Evolutionary conservation across 2,113 vertebrate species (phyloP), one percentile per base, ranked within the genome.

Genomic region (Arizona elegans): DNA sequence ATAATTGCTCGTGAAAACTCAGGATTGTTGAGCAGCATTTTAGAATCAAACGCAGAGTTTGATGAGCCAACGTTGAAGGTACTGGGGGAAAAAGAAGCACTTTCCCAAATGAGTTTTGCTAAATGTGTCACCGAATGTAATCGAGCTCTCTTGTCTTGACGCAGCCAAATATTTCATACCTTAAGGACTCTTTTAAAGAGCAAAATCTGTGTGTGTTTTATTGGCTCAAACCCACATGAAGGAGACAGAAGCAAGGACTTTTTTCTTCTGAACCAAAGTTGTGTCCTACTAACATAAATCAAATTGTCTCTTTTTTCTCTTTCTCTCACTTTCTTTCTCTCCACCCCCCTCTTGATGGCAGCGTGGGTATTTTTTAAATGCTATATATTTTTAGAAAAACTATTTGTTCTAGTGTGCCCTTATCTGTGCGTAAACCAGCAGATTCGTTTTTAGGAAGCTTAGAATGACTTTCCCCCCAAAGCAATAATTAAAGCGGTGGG

Each of bases 371-470:
- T 13, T 33, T 56, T 92, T 43, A 43, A 92, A 93, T 75, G 10
- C 75, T 13, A 11, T 93, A 89, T 94, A 90, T 88, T 95, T 89
- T 89, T 94, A 88, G 91, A 90, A 47, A 89, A 94, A 59, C 12
- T 8, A 12, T 93, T 47, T 58, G 1, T 23, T 93, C 10, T 52
- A 17, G 85, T 52, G 26, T 54, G 0, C 12, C 85, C 93, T 91
- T 26, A 26, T 54, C 52, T 90, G 43, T 26, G 70, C 38, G 56
- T 9, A 89, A 75, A n/a, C 54, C 11, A 55, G 56, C 59, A 53
- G 17, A 0, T 56, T 58, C 12, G 87, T 93, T 90, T n/a, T 90
- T 54, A 81, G 88, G 19, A 86, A 65, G 9, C 1, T 50, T 91
- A 1, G 55, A 90, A 58, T 21, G 88, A 21, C 55, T 81, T 6